phyloP scores from a whole-genome alignment of 1,140 invertebrate species.

The Sinella curviseta region DNA sequence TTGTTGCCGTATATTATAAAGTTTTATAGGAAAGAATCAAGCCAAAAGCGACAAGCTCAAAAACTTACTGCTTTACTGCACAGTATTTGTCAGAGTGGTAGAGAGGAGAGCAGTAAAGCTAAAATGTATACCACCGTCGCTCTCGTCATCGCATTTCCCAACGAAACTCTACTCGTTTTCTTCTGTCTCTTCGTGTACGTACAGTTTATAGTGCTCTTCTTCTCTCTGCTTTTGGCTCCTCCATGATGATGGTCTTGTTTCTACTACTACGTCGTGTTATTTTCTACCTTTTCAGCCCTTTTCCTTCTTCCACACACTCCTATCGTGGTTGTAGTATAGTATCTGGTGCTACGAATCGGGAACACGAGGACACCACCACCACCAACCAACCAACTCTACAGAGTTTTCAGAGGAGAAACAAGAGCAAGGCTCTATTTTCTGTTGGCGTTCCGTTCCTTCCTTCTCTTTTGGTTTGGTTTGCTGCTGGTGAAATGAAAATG shows the following conservation, averaged over 20 bases:
- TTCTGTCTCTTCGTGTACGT: background rate
- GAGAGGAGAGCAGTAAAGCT: background rate
- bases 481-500: background rate
- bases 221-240: no score
- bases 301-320: background rate
- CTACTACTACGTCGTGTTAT: background rate
- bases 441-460: no score
- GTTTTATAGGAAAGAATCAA: background rate
- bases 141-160: slow-evolving; percentile 6
- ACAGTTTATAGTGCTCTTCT: background rate
- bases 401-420: background rate
- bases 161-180: background rate
- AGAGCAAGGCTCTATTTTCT: background rate
- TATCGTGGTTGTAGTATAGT: background rate
- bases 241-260: background rate
- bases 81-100: background rate
- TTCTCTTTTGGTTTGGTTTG: background rate
- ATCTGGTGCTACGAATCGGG: background rate
- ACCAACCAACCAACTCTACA: background rate
- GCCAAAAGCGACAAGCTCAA: slow-evolving; percentile 12
- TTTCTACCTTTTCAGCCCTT: slow-evolving; percentile 6
- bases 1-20: background rate
- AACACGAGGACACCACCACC: slow-evolving; percentile 3
- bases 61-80: background rate
- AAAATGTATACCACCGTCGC: background rate